phyloP scores from a whole-genome alignment of 2,888 invertebrate genomes.

The Tolmerus cingulatus region DNA sequence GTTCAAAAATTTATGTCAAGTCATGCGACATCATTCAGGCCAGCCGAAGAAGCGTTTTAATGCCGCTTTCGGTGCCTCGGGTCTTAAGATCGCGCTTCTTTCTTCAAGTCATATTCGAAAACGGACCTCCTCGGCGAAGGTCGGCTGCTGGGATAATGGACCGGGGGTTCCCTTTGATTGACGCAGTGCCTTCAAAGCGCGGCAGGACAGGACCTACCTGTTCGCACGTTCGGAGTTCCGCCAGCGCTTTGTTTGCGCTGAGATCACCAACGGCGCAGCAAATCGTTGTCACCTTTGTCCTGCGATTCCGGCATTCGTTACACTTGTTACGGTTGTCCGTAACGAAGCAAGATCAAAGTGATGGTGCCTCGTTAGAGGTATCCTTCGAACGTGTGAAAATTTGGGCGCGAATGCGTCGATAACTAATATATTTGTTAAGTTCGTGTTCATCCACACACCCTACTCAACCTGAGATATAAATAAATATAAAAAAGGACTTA shows the following conservation, averaged over 20 bases:
- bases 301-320: conserved; percentile 36
- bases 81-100: neutral
- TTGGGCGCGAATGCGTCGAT: neutral
- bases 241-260: neutral
- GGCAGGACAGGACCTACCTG: conserved; percentile 46
- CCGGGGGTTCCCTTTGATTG: neutral
- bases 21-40: conserved; percentile 24
- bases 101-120: neutral
- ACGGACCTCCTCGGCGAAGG: neutral
- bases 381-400: neutral
- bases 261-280: conserved; percentile 43
- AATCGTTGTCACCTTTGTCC: conserved; percentile 45
- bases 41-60: neutral
- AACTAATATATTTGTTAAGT: neutral
- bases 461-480: neutral
- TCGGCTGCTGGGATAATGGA: neutral
- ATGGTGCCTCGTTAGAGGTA: neutral
- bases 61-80: neutral
- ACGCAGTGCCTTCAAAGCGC: neutral
- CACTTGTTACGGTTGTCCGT: conserved; percentile 42
- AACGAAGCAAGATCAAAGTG: conserved; percentile 20
- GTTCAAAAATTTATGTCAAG: conserved; percentile 38
- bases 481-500: neutral
- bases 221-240: conserved; percentile 38
- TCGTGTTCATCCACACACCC: neutral